Conservation (phyloP, 2,888 invertebrate species). For the Cyrtodaria siliqua region DNA sequence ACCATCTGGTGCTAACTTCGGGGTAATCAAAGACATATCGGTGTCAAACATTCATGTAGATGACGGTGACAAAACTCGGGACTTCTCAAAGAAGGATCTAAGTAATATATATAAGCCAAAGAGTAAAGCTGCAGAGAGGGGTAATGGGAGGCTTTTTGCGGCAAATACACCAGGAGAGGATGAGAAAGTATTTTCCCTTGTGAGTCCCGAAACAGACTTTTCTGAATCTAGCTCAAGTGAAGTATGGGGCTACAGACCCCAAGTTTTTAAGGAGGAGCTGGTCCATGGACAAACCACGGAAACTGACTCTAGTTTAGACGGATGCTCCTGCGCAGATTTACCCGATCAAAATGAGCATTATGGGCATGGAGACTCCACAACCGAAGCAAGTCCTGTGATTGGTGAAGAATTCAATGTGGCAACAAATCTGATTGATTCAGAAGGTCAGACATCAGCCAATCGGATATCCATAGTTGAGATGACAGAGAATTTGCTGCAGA, state of each 20-base stretch:
- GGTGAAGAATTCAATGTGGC: constrained; percentile 47
- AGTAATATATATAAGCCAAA: constrained; percentile 60
- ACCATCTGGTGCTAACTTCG: constrained; percentile 70
- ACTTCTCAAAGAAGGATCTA: constrained; percentile 80
- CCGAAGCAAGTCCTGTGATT: constrained; percentile 58
- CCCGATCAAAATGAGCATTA: constrained; percentile 62
- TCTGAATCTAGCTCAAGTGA: constrained; percentile 62
- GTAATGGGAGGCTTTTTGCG: constrained; percentile 60
- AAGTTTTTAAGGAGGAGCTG: constrained; percentile 26
- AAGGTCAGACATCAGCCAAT: constrained; percentile 32
- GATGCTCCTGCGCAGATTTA: constrained; percentile 60
- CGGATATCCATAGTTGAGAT: constrained; percentile 72
- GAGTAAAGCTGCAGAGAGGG: constrained; percentile 36
- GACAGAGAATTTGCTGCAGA: constrained; percentile 75
- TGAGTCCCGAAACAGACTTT: constrained; percentile 64
- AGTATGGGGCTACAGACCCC: constrained; percentile 62
- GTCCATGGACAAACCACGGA: constrained; percentile 48
- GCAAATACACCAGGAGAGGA: constrained; percentile 71
- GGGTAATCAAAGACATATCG: constrained; percentile 84
- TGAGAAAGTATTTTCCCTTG: constrained; percentile 63
- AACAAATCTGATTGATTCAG: constrained; percentile 40
- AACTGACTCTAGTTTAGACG: constrained; percentile 61
- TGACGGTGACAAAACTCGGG: constrained; percentile 82
- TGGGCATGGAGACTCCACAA: constrained; percentile 50
- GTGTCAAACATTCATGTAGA: constrained; percentile 82